These are phyloP conservation scores for Zosterops lateralis DNA, from an alignment of 2,113 vertebrate genomes.

Conservation along the genomic window DNA sequence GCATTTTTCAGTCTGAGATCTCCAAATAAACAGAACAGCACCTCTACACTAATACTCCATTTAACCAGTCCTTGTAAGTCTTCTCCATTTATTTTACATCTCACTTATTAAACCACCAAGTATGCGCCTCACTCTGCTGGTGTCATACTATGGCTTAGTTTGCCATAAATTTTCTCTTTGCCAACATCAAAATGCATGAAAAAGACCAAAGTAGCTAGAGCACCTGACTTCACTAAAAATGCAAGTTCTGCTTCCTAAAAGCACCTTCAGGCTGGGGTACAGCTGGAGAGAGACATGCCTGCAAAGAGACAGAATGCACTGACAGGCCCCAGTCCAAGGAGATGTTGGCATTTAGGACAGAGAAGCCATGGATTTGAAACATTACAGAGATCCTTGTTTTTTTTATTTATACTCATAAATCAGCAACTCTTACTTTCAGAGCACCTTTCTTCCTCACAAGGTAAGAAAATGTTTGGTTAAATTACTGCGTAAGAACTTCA, in stretches of 20 bases:
- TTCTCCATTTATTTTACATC: neutral
- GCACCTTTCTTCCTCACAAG: neutral
- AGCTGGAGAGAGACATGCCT: neutral
- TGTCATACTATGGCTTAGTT: neutral
- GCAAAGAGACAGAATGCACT: neutral
- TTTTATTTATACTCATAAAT: neutral
- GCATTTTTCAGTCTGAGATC: neutral
- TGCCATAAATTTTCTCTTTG: neutral
- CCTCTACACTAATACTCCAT: neutral
- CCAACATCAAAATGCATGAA: neutral
- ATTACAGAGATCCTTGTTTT: neutral
- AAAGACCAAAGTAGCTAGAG: neutral
- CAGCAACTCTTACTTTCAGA: neutral
- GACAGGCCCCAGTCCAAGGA: neutral
- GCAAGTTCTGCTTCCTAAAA: neutral
- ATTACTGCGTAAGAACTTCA: neutral
- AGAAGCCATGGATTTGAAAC: neutral
- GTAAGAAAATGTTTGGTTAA: neutral
- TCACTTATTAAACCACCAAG: neutral
- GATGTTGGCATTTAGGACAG: neutral
- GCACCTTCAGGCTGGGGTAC: neutral
- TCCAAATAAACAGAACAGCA: neutral
- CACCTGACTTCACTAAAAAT: neutral
- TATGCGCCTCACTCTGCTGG: neutral
- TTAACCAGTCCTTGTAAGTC: neutral